These are phyloP conservation scores for Apoda limacodes DNA, from an alignment of 2,888 invertebrate genomes.

Conservation along the genomic window DNA sequence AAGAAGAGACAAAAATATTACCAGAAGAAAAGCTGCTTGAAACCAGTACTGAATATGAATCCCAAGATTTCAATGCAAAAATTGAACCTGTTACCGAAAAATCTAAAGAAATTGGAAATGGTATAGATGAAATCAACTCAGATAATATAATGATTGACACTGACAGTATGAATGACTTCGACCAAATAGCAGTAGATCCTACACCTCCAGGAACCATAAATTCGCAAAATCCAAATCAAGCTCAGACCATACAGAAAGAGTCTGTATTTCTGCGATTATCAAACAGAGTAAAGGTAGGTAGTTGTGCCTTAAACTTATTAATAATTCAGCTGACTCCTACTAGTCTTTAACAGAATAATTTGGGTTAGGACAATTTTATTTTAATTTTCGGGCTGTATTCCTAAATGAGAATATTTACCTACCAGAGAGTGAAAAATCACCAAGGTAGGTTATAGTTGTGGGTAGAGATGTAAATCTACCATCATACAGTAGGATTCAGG, in stretches of 20 bases:
- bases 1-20: slow-evolving; percentile 23
- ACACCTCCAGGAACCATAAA: slow-evolving; percentile 41
- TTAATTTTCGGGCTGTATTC: too few relatives aligned
- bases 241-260: slow-evolving; percentile 79
- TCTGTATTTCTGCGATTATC: slow-evolving; percentile 96
- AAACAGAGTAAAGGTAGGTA: slow-evolving; percentile 90
- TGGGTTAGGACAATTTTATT: neutral
- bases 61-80: slow-evolving; percentile 33
- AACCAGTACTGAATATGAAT: slow-evolving; percentile 28
- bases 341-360: slow-evolving; percentile 4
- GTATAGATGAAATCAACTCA: slow-evolving; percentile 37
- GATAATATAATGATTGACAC: slow-evolving; percentile 52
- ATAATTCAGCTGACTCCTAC: slow-evolving; percentile 3
- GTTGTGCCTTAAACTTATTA: slow-evolving; percentile 3
- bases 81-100: slow-evolving; percentile 35
- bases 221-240: slow-evolving; percentile 39
- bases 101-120: slow-evolving; percentile 33
- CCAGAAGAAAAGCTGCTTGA: slow-evolving; percentile 35
- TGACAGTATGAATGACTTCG: slow-evolving; percentile 66
- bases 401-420: too few relatives aligned
- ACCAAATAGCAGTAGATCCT: slow-evolving; percentile 59
- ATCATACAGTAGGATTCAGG: too few relatives aligned
- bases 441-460: too few relatives aligned
- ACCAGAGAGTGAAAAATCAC: too few relatives aligned
- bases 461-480: too few relatives aligned